Base-by-base conservation (phyloP, 2,113 vertebrate genomes). In the Nicator chloris region DNA sequence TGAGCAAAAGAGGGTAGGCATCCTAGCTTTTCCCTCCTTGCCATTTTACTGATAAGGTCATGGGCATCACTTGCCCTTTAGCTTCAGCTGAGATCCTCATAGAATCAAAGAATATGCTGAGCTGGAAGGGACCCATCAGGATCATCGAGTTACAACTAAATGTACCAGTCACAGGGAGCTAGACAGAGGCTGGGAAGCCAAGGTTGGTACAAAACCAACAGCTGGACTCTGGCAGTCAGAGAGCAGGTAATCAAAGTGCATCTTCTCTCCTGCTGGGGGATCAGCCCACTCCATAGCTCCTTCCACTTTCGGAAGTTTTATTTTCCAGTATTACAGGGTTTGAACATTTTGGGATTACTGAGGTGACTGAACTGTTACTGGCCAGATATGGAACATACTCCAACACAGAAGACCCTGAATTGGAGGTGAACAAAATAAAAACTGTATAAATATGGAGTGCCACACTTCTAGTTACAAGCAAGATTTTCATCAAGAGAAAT, bases 321-420 rank as follows among this genome's bases (percentile, higher is more conserved):
- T 44, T 57, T 60, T 54, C 42, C 35, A 63, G 2, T 86, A 85
- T 75, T 71, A 82, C 54, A 9, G 2, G 7, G 3, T 35, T 71
- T 82, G 39, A 92, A 86, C 0, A 0, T 82, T 66, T 70, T 42
- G n/a, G 21, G 24, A 70, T 87, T 87, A 65, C 16, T 78, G 45
- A 78, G 44, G 39, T 45, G 37, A 65, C 0, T 42, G 30, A 94
- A 75, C 15, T 42, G 30, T 39, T 51, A 53, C 1, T 66, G 60
- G 18, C 11, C 26, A 85, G 44, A 92, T 82, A 78, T 0, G 1
- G 31, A 93, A 82, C 47, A 63, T 47, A 50, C 21, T 79, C 27
- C 35, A 66, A 39, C 12, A 50, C 4, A 39, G 16, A 60, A 0
- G 1, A 40, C 10, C 7, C 37, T 2, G 1, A 85, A 35, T 3